These are phyloP conservation scores for Lagria hirta DNA, from an alignment of 2,888 invertebrate genomes.

Conservation along the genomic window DNA sequence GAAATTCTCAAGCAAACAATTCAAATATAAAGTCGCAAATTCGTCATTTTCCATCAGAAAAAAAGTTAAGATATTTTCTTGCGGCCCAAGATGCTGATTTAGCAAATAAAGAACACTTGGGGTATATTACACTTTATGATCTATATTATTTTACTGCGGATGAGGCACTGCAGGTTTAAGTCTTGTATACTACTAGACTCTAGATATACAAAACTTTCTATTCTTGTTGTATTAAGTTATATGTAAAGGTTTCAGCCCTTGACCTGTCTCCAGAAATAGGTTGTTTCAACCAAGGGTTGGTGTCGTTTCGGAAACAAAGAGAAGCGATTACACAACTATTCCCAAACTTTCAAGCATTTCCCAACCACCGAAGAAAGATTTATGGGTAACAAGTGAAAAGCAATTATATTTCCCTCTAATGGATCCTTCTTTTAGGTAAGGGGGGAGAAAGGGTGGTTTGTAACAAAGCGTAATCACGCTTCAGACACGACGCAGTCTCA, in stretches of 20 bases:
- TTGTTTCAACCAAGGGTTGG: no score
- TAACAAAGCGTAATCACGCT: conserved; percentile 22
- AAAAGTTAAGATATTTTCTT: no score
- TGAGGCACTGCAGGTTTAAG: no score
- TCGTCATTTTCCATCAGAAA: conserved; percentile 13
- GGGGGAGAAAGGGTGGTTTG: conserved; percentile 2
- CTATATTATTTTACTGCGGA: no score
- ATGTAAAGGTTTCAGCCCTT: no score
- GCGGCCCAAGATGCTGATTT: no score
- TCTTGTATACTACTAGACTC: no score
- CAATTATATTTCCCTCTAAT: conserved; percentile 36
- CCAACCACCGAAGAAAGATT: conserved; percentile 29
- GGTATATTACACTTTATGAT: no score
- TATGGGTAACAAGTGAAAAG: conserved; percentile 35
- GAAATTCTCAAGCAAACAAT: conserved; percentile 16
- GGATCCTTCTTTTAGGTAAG: conserved; percentile 26
- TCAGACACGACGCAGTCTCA: conserved; percentile 23
- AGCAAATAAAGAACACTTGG: no score
- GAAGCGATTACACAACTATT: conserved; percentile 30
- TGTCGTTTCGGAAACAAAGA: conserved; percentile 28
- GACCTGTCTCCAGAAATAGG: no score
- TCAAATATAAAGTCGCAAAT: conserved; percentile 9
- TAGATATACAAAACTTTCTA: no score
- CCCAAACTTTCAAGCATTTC: conserved; percentile 27
- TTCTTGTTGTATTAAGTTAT: no score